These are phyloP conservation scores for Orchesella cincta DNA, from an alignment of 1,140 invertebrate species.

Conservation along the genomic window DNA sequence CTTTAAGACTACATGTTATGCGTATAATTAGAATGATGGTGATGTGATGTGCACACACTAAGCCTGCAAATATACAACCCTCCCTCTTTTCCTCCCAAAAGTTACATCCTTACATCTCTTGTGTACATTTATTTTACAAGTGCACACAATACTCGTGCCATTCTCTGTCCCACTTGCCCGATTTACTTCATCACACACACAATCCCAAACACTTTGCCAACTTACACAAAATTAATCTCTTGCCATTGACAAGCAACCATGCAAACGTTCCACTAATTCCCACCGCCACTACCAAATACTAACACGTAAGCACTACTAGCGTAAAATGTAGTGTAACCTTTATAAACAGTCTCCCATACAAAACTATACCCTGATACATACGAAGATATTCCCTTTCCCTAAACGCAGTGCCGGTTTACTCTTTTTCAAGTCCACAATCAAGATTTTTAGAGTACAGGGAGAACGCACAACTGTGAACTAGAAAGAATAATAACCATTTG, in stretches of 20 bases:
- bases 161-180: constrained; percentile 31
- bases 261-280: constrained; percentile 27
- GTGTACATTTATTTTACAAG: background rate
- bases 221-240: constrained; percentile 43
- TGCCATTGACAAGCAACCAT: constrained; percentile 42
- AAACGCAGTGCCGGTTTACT: too few relatives aligned
- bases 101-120: background rate
- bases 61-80: background rate
- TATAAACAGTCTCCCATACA: background rate
- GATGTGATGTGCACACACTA: background rate
- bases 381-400: background rate
- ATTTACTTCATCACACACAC: constrained; percentile 33
- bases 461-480: constrained; percentile 6
- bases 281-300: background rate
- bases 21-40: background rate
- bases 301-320: background rate
- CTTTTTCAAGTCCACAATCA: too few relatives aligned
- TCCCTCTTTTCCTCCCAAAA: background rate
- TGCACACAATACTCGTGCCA: background rate
- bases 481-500: constrained; percentile 23
- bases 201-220: constrained; percentile 46
- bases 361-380: background rate
- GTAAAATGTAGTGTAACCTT: constrained; percentile 12
- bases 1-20: too few relatives aligned
- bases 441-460: too few relatives aligned